phyloP scores from a whole-genome alignment of 1,140 invertebrate species.

The Ostrea edulis region DNA sequence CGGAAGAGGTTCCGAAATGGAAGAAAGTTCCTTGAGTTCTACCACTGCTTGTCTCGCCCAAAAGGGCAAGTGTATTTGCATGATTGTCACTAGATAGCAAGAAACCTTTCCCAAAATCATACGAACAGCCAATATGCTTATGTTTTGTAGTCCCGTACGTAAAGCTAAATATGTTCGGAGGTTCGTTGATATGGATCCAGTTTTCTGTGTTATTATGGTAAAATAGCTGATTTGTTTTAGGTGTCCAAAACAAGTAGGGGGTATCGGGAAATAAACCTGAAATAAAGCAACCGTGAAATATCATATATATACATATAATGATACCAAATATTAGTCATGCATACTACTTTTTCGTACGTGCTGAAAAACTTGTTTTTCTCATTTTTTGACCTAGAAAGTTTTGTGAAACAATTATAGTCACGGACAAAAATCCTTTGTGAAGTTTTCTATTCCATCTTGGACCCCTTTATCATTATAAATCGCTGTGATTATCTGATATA shows the following conservation, averaged over 20 bases:
- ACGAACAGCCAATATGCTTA: not conserved
- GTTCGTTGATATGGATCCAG: not conserved
- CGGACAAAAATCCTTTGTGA: no score
- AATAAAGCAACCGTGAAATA: not conserved
- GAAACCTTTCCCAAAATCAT: not conserved
- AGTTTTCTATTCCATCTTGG: no score
- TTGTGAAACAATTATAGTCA: no score
- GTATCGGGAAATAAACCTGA: not conserved
- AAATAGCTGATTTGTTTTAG: not conserved
- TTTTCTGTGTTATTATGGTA: not conserved
- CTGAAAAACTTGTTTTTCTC: no score
- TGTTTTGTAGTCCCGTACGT: not conserved
- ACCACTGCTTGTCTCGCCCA: not conserved
- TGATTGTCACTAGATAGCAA: not conserved
- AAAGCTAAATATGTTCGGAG: not conserved
- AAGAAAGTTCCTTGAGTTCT: not conserved
- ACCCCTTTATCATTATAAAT: no score
- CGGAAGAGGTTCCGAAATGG: conserved; percentile 40
- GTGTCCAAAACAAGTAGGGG: conserved; percentile 12
- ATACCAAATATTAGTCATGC: no score
- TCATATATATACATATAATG: no score
- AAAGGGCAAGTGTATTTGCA: not conserved
- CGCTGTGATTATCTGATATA: no score
- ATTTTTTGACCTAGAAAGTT: no score
- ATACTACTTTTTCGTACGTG: no score